phyloP scores from a whole-genome alignment of 1,140 invertebrate genomes.

The Philotrypesis tridentata region DNA sequence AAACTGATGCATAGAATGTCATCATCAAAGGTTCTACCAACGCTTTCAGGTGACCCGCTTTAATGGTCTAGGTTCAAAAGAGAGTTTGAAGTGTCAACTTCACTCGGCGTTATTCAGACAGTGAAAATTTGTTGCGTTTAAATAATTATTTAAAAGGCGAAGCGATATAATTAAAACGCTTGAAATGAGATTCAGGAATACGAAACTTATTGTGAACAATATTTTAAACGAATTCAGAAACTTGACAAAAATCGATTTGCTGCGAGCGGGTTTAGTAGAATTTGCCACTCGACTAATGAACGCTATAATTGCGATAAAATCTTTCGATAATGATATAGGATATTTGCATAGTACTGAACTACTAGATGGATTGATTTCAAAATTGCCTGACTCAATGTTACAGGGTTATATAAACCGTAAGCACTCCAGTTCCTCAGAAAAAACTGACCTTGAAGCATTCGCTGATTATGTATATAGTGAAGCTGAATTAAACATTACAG shows the following conservation, averaged over 20 bases:
- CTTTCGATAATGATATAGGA: not conserved
- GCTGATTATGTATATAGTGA: too few relatives aligned
- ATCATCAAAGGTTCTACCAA: slow-evolving; percentile 13
- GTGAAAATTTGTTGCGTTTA: slow-evolving; percentile 25
- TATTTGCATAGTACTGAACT: not conserved
- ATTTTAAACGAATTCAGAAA: slow-evolving; percentile 1
- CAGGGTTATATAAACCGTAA: too few relatives aligned
- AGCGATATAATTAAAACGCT: not conserved
- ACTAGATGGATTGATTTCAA: too few relatives aligned
- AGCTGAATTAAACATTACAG: too few relatives aligned
- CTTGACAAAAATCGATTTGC: not conserved
- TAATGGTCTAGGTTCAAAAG: slow-evolving; percentile 42
- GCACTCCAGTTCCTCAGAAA: too few relatives aligned
- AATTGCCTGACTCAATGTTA: too few relatives aligned
- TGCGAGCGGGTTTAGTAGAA: not conserved
- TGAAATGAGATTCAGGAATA: slow-evolving; percentile 8
- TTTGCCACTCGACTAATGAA: not conserved
- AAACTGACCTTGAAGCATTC: too few relatives aligned
- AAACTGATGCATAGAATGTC: slow-evolving; percentile 12
- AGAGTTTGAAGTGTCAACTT: slow-evolving; percentile 30
- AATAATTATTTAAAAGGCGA: not conserved
- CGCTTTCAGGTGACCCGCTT: slow-evolving; percentile 24
- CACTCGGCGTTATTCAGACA: slow-evolving; percentile 17
- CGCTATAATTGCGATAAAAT: slow-evolving; percentile 1
- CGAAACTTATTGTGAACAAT: not conserved